Evolutionary conservation across 2,797 vertebrate genomes (phyloP), one percentile per base, ranked within the genome.

Genomic region (Vultur gryphus): DNA sequence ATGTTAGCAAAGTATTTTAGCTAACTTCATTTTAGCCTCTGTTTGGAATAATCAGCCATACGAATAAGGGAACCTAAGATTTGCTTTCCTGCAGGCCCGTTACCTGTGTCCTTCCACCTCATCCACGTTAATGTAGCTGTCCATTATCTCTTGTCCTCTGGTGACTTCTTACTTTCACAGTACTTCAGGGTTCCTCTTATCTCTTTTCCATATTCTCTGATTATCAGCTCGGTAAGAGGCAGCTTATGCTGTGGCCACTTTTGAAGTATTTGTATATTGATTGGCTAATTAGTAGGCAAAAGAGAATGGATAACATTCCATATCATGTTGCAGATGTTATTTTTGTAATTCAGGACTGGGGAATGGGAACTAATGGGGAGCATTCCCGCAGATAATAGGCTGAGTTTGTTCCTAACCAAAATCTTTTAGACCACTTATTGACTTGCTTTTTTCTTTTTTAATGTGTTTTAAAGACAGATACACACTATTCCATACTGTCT

Each of bases 401-500:
- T 77, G 51, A 49, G 23, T 72, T 84, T 51, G 20, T 88, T 89
- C 37, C 28, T 94, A 51, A 75, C 48, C 13, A 43, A 91, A 90
- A 67, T 58, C 39, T 84, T 83, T 26, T 43, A 58, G 78, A 19
- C 8, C 23, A 7, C 62, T 90, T 69, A 72, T 37, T 97, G 59
- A 87, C 43, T 92, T 92, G 16, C 10, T 18, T 90, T 64, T 90
- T 80, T 71, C 46, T 55, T 69, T 37, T 79, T 58, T 52, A 10
- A 87, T 96, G 16, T 97, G 84, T 94, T 87, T 97, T 97, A 78
- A 97, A 98, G 98, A 98, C 98, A 35, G 97, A 98, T 93, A 96
- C 94, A 10, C 99, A 99, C 97, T 99, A 99, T 97, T 98, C 99
- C 67, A 90, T 99, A 41, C 97, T 99, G 55, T 99, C 98, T 11